Base-by-base conservation (phyloP, 2,888 invertebrate genomes). In the Cheilosia variabilis region DNA sequence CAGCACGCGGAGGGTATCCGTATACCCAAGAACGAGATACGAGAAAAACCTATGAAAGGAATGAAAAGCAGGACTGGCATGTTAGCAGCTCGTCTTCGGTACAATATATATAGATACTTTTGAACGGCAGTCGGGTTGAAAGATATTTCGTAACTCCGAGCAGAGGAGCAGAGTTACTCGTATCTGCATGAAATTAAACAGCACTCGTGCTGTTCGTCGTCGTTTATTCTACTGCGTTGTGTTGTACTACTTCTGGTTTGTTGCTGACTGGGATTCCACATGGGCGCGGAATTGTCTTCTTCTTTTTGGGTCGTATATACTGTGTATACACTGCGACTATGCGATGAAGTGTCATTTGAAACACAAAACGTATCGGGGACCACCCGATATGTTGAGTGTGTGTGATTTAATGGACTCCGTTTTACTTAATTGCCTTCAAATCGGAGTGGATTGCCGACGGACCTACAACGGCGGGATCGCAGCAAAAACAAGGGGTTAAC, bases 171-270 rank as follows among this genome's bases (percentile, higher is more conserved):
- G 7, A 50, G 34, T 52, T 34, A 31, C 9, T 31, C 31, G 31
- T 31, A 72, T 73, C 55, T 73, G 73, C 73, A 73, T 73, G 62
- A 73, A 73, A 73, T 73, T 55, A 73, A 73, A 73, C 73, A 73
- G 73, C 73, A 73, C 63, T 63, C 63, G n/a, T n/a, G n/a, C n/a
- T n/a, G 63, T 63, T 73, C 45, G 27, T 45, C 43, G 22, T n/a
- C 15, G 10, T 22, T 22, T 1, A 17, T 27, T 55, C 17, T 19
- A 9, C 37, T 58, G 13, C 1, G 6, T 15, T 15, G 19, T n/a
- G 41, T 4, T 41, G 10, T 13, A 17, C 17, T 17, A 4, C 58
- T 13, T 4, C 34, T 45, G 15, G 45, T 17, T 45, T 45, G 15
- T 63, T 34, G 37, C 50, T 65, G 52, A 52, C 37, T 52, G 52